Evolutionary conservation across 2,888 invertebrate species (phyloP), one percentile per base, ranked within the genome.

Genomic region (Drosophila putrida): DNA sequence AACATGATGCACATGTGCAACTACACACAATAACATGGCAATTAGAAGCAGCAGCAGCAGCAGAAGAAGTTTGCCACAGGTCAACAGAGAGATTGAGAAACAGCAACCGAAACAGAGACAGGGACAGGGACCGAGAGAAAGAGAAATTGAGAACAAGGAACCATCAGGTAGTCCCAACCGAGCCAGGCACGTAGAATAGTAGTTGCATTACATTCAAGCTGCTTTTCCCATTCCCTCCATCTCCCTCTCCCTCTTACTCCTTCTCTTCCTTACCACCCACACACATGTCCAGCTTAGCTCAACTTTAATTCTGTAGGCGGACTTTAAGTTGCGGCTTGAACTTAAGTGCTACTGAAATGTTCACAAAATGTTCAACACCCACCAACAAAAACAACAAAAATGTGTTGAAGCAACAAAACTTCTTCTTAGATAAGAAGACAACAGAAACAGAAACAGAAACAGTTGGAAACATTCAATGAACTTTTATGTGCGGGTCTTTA

Each of bases 181-280:
- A 54, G 55, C 46, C 35, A 20, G 36, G 63, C 68, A 81, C 78
- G 82, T 79, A 78, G 62, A 71, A 82, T 74, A 81, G 82, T 75
- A 75, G 67, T 71, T 60, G 77, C 62, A 70, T 77, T 77, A 69
- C 66, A 33, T 64, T 54, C 36, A 60, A 55, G 50, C 55, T 46
- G 25, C 39, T 27, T 46, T 20, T 25, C 44, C 20, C n/a, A n/a
- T n/a, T n/a, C n/a, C n/a, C n/a, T n/a, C 8, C 5, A 9, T 31
- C 8, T 6, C 20, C 28, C 38, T 46, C 20, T 28, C 39, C 43
- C 28, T 41, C 51, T 55, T 31, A 53, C 41, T 57, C 35, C 64
- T 43, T 38, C 13, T 1, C 13, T 28, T 6, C 31, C 5, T 13
- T 35, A 33, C 10, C 39, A 43, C 38, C 31, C 53, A 44, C 13